Evolutionary conservation across 2,113 vertebrate species (phyloP).

Genomic region (Sylvilagus bachmani): DNA sequence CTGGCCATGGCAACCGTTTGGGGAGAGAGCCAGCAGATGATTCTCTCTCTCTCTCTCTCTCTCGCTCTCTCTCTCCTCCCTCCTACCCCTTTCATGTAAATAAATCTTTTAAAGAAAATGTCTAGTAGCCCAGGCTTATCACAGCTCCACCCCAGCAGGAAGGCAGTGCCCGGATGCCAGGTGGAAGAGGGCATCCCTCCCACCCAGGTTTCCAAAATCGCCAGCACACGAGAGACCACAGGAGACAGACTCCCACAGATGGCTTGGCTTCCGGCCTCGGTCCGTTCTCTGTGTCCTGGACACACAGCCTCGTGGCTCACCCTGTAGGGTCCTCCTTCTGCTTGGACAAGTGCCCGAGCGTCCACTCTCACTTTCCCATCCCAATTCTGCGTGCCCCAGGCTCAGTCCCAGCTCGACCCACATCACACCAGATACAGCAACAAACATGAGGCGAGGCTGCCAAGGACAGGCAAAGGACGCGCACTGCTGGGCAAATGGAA

Average conservation of each 20-base stretch:
- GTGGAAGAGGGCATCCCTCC: accelerated
- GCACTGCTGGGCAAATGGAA: accelerated
- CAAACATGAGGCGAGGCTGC: accelerated
- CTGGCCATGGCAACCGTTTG: too few relatives aligned
- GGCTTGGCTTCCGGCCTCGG: accelerated
- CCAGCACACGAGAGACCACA: too few relatives aligned
- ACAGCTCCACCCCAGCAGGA: background rate
- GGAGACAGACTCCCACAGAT: too few relatives aligned
- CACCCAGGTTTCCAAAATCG: background rate
- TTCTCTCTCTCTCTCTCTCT: too few relatives aligned
- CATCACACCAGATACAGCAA: accelerated
- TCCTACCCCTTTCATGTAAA: too few relatives aligned
- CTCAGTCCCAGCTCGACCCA: accelerated
- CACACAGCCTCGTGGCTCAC: accelerated
- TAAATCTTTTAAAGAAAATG: too few relatives aligned
- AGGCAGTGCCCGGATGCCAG: accelerated
- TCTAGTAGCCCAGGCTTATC: accelerated
- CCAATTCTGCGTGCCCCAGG: accelerated
- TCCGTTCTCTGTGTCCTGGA: accelerated
- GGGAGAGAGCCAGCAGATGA: too few relatives aligned
- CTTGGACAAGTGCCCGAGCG: accelerated
- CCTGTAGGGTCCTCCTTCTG: too few relatives aligned
- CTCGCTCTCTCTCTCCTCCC: too few relatives aligned
- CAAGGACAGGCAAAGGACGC: background rate
- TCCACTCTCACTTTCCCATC: background rate